Percentiles rank a stretch among this genome's conserved stretches.
phyloP scores from a whole-genome alignment of 2,888 invertebrate species.

The Branchellion lobata region DNA sequence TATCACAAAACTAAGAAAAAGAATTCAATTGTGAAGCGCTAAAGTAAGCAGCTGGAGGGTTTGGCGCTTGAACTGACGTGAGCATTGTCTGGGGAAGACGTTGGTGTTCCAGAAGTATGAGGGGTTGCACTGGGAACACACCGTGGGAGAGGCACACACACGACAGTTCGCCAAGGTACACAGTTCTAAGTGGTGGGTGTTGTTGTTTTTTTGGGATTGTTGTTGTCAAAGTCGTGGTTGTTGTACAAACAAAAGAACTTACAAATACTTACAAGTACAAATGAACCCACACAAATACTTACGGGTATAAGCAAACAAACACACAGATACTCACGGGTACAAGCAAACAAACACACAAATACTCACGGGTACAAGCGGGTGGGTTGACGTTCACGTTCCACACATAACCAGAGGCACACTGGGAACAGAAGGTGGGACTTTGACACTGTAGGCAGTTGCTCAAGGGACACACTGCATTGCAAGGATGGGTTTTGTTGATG shows the following conservation, averaged over 20 bases:
- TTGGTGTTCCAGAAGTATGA: conserved; percentile 16
- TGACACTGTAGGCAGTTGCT: not conserved
- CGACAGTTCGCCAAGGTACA: conserved; percentile 13
- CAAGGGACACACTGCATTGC: not conserved
- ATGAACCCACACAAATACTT: not conserved
- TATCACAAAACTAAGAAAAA: too few relatives aligned
- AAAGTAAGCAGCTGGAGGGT: too few relatives aligned
- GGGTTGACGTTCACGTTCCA: not conserved
- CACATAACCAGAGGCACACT: not conserved
- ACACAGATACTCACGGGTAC: too few relatives aligned
- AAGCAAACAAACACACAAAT: too few relatives aligned
- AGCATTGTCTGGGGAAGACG: not conserved
- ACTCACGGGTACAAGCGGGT: conserved; percentile 11
- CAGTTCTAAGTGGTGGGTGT: not conserved
- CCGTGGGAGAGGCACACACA: not conserved
- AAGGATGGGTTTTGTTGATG: too few relatives aligned
- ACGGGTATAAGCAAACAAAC: not conserved
- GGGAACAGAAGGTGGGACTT: not conserved
- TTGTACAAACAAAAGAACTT: too few relatives aligned
- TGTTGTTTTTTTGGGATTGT: too few relatives aligned
- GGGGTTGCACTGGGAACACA: not conserved
- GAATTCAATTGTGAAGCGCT: too few relatives aligned
- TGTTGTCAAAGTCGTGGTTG: too few relatives aligned
- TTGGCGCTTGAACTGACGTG: conserved; percentile 5
- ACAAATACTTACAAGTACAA: not conserved